Base-by-base conservation (phyloP, 2,113 vertebrate genomes). In the Tretioscincus oriximinensis region DNA sequence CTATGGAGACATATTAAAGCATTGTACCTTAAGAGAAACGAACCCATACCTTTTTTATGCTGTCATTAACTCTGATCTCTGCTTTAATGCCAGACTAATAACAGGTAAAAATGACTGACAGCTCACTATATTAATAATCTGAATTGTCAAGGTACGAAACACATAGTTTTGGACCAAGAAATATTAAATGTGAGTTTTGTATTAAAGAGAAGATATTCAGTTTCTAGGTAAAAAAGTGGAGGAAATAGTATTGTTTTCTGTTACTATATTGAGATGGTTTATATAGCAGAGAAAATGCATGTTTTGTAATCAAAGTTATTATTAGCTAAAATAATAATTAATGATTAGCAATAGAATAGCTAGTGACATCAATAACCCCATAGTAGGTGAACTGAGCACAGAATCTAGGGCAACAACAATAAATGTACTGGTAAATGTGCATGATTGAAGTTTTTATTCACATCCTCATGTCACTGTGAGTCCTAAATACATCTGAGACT, bases 1-100 rank as follows among this genome's bases (percentile, higher is more conserved):
- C 72, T 87, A 70, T 31, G 66, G 24, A 80, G 79, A 68, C 77
- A 78, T 10, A 31, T 12, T 24, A 77, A 80, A 4, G 16, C 47
- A 71, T 78, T 85, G 84, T 16, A 75, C 18, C 78, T 82, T n/a
- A 63, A n/a, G 54, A 70, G 3, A 5, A 85, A 80, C 71, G 82
- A 80, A n/a, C 28, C 84, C 81, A 76, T 74, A 26, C 26, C 20
- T 84, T 49, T 83, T 76, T 80, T 84, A 29, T 16, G 7, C 81
- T 70, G 54, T 84, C 24, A 86, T 82, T 82, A 82, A 82, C 70
- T 82, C 76, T 82, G 73, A 82, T 82, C 80, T 70, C 80, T 76
- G 28, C 73, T 76, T 82, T 82, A 76, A 82, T 76, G 76, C 49
- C 51, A 76, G 49, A 76, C 73, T 54, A 76, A 76, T 81, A 81